Percentiles rank a stretch among this genome's conserved stretches.
Conservation (phyloP, 2,888 invertebrate genomes). For the Drosophila tripunctata region DNA sequence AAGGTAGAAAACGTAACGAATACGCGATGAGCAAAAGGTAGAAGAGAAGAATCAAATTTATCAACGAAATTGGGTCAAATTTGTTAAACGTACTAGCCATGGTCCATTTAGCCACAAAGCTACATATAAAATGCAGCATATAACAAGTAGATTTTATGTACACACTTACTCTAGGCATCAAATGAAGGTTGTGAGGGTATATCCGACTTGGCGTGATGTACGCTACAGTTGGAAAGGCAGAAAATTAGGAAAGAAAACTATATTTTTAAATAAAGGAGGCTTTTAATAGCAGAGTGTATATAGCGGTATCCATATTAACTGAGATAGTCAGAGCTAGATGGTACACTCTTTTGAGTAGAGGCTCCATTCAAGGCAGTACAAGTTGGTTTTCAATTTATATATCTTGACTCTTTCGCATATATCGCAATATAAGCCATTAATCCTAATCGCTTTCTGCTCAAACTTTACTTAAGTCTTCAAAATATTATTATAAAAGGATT, state of each 20-base stretch:
- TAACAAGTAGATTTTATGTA: conserved; percentile 41
- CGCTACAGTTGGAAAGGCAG: not conserved
- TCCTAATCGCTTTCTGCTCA: too few relatives aligned
- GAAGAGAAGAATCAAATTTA: conserved; percentile 29
- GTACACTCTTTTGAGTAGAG: too few relatives aligned
- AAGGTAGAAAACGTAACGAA: conserved; percentile 2
- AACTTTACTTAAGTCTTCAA: too few relatives aligned
- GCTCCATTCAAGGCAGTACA: too few relatives aligned
- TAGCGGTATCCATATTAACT: too few relatives aligned
- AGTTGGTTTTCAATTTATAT: too few relatives aligned
- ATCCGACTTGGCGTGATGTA: not conserved
- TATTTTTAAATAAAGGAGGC: too few relatives aligned
- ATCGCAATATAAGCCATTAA: too few relatives aligned
- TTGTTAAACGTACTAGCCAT: conserved; percentile 35
- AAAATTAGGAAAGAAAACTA: not conserved
- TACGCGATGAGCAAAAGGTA: conserved; percentile 5
- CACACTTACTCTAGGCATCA: not conserved
- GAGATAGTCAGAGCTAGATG: too few relatives aligned
- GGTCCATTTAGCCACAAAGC: conserved; percentile 15
- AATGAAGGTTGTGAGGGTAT: not conserved
- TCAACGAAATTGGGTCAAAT: conserved; percentile 62
- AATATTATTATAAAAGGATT: too few relatives aligned
- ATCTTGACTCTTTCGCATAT: too few relatives aligned
- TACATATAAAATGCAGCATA: conserved; percentile 8
- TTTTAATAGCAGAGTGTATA: not conserved